These are phyloP conservation scores for Lomographa bimaculata DNA, from an alignment of 2,888 invertebrate species.

Conservation along the genomic window DNA sequence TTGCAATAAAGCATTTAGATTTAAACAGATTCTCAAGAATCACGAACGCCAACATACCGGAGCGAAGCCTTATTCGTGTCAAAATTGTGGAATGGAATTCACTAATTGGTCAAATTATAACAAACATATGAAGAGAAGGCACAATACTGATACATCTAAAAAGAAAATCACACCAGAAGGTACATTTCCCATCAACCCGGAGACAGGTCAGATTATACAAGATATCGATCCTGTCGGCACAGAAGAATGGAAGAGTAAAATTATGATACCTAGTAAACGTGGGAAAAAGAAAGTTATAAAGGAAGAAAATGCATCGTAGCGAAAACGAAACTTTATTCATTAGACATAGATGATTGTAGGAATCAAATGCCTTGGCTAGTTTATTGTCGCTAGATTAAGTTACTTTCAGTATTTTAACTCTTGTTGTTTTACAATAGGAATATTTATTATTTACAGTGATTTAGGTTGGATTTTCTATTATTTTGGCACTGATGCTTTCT, in stretches of 20 bases:
- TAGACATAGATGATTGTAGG: too few species aligned
- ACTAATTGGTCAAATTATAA: conserved; percentile 93
- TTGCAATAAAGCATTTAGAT: conserved; percentile 89
- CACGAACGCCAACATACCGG: conserved; percentile 89
- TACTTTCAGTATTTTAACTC: too few species aligned
- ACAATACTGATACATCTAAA: conserved; percentile 79
- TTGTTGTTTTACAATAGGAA: too few species aligned
- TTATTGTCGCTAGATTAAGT: too few species aligned
- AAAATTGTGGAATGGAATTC: conserved; percentile 88
- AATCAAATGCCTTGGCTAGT: too few species aligned
- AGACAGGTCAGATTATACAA: conserved; percentile 68
- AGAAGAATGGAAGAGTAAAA: conserved; percentile 72
- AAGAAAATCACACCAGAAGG: conserved; percentile 82
- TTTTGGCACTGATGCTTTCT: too few species aligned
- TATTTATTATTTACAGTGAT: too few species aligned
- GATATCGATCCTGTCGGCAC: conserved; percentile 58
- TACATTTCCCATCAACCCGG: conserved; percentile 70
- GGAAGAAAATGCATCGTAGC: conserved; percentile 43
- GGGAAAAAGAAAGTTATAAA: conserved; percentile 65
- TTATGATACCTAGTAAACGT: conserved; percentile 70
- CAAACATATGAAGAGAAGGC: conserved; percentile 91
- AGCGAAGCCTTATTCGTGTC: conserved; percentile 88
- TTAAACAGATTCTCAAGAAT: conserved; percentile 89
- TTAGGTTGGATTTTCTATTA: too few species aligned
- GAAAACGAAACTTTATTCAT: too few species aligned